These are phyloP conservation scores for Rotaria sp. DNA, from an alignment of 2,888 invertebrate species.

Conservation along the genomic window DNA sequence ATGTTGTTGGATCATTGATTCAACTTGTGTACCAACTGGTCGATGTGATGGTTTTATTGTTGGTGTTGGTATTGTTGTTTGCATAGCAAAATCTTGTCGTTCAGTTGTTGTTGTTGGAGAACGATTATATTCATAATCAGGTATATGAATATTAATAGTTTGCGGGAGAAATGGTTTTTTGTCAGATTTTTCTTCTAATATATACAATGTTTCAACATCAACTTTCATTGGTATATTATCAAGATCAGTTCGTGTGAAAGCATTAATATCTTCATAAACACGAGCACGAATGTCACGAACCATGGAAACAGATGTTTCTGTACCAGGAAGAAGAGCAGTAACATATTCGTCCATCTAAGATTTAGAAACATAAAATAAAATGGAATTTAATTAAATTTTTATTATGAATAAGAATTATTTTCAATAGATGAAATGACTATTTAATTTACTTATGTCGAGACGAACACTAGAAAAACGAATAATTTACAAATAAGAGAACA, in stretches of 20 bases:
- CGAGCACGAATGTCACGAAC: background rate
- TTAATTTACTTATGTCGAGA: too few relatives aligned
- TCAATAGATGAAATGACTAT: too few relatives aligned
- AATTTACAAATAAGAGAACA: too few relatives aligned
- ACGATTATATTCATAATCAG: background rate
- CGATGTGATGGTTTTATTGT: background rate
- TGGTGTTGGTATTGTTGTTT: background rate
- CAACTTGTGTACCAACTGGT: background rate
- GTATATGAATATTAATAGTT: background rate
- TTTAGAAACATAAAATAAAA: too few relatives aligned
- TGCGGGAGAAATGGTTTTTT: background rate
- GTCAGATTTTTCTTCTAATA: background rate
- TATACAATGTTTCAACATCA: constrained; percentile 2
- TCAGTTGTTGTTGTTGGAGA: background rate
- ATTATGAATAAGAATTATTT: too few relatives aligned
- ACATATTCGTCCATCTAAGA: background rate
- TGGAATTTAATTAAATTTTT: too few relatives aligned
- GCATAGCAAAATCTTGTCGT: background rate
- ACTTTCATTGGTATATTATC: background rate
- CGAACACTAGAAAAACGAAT: too few relatives aligned
- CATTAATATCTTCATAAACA: background rate
- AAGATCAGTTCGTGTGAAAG: background rate
- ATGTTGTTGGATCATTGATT: background rate
- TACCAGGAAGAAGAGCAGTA: background rate
- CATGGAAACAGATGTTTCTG: background rate